These are phyloP conservation scores for Lacanobia wlatinum DNA, from an alignment of 2,888 invertebrate species.

Conservation along the genomic window DNA sequence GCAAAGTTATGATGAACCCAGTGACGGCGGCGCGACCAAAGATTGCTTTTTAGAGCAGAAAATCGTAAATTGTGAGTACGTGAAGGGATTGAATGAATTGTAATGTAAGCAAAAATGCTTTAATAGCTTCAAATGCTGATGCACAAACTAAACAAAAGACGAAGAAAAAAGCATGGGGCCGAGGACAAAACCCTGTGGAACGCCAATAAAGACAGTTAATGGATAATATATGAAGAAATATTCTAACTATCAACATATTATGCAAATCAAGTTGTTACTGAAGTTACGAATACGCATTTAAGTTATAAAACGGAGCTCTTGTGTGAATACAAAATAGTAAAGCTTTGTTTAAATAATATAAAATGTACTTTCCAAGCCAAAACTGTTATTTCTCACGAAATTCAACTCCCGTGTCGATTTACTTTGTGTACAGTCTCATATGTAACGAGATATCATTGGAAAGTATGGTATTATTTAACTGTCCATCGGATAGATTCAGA, in stretches of 20 bases:
- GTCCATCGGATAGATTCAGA: not conserved
- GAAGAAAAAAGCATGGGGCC: not conserved
- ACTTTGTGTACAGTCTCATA: constrained; percentile 42
- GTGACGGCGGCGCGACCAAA: constrained; percentile 51
- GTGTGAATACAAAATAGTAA: constrained; percentile 58
- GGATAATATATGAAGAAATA: constrained; percentile 41
- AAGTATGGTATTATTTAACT: constrained; percentile 12
- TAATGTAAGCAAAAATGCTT: constrained; percentile 19
- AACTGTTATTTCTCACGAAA: constrained; percentile 71
- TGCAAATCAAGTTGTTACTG: constrained; percentile 48
- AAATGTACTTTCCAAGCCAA: constrained; percentile 64
- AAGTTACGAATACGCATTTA: constrained; percentile 43
- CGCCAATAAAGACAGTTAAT: constrained; percentile 34
- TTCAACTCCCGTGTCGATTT: constrained; percentile 65
- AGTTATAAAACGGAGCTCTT: constrained; percentile 44
- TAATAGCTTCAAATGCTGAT: not conserved
- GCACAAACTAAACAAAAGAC: constrained; percentile 5
- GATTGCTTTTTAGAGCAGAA: constrained; percentile 57
- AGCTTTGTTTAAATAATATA: constrained; percentile 69
- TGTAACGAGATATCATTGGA: constrained; percentile 42
- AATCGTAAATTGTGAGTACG: constrained; percentile 43
- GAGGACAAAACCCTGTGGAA: constrained; percentile 29
- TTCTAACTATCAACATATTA: constrained; percentile 38
- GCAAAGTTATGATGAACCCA: constrained; percentile 69
- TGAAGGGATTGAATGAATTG: constrained; percentile 43